Percentiles rank a stretch among this genome's conserved stretches.
Evolutionary conservation across 2,888 invertebrate genomes (phyloP).

Genomic region (Aphrophora alni): DNA sequence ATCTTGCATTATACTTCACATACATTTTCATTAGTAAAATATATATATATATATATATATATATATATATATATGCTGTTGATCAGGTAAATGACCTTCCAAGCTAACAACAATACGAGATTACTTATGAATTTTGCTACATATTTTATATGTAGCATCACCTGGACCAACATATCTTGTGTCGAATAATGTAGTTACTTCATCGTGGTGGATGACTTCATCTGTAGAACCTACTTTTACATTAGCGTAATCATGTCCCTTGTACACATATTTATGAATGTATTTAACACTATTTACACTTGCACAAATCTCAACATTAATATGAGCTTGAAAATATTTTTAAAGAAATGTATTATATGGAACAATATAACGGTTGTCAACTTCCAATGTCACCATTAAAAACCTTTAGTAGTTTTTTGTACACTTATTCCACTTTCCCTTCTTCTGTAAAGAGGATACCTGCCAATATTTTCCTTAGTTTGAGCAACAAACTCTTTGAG

Average conservation of each 20-base stretch:
- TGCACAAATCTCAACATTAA: conserved; percentile 19
- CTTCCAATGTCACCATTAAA: neutral
- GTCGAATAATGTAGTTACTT: conserved; percentile 18
- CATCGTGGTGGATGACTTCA: conserved; percentile 6
- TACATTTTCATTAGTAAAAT: too few relatives aligned
- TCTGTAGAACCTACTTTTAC: too few relatives aligned
- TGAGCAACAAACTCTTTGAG: too few relatives aligned
- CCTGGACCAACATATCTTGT: conserved; percentile 53
- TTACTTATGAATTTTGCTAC: conserved; percentile 47
- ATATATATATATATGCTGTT: too few relatives aligned
- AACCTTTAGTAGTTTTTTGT: too few relatives aligned
- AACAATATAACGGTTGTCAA: too few relatives aligned
- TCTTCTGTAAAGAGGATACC: conserved; percentile 17
- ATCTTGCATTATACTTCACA: neutral
- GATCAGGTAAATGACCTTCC: too few relatives aligned
- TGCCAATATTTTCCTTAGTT: conserved; percentile 17
- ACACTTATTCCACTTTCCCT: too few relatives aligned
- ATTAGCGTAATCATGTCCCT: neutral
- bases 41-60: too few relatives aligned
- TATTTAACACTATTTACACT: conserved; percentile 19
- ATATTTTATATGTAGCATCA: conserved; percentile 55
- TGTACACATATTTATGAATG: conserved; percentile 21
- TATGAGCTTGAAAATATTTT: conserved; percentile 24
- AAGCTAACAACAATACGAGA: conserved; percentile 47
- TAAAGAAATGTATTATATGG: conserved; percentile 16